These are phyloP conservation scores for Caenorhabditis imperialis DNA, from an alignment of 2,888 invertebrate genomes.

Conservation along the genomic window DNA sequence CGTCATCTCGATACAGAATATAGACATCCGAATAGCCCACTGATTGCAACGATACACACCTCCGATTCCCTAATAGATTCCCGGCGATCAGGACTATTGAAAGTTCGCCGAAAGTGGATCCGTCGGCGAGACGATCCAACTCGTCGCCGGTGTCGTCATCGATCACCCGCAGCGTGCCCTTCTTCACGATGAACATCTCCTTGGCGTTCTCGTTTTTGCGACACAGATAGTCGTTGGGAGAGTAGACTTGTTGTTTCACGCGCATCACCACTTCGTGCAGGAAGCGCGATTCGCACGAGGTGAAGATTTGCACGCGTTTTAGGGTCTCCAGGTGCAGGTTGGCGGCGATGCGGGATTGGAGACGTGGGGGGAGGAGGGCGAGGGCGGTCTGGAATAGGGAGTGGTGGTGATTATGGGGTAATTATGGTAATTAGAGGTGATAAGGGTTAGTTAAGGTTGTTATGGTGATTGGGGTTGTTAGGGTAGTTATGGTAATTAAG, in stretches of 20 bases:
- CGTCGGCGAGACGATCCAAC: slow-evolving; percentile 62
- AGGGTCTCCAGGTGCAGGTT: slow-evolving; percentile 71
- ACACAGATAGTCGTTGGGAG: slow-evolving; percentile 73
- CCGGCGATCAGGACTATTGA: slow-evolving; percentile 62
- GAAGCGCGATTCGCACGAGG: slow-evolving; percentile 66
- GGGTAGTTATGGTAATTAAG: too few relatives aligned
- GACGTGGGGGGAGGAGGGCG: slow-evolving; percentile 68
- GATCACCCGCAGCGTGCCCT: slow-evolving; percentile 63
- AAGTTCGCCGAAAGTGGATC: slow-evolving; percentile 71
- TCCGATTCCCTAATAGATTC: slow-evolving; percentile 46
- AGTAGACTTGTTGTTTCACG: slow-evolving; percentile 71
- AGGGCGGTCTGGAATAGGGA: slow-evolving; percentile 69
- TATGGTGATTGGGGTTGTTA: too few relatives aligned
- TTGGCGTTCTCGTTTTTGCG: slow-evolving; percentile 67
- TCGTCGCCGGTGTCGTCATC: slow-evolving; percentile 53
- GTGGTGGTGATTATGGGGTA: too few relatives aligned
- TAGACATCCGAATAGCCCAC: slow-evolving; percentile 74
- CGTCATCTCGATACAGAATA: slow-evolving; percentile 70
- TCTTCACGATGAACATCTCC: slow-evolving; percentile 75
- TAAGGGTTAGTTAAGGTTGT: too few relatives aligned
- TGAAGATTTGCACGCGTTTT: slow-evolving; percentile 58
- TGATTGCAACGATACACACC: slow-evolving; percentile 29
- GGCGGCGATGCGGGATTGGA: slow-evolving; percentile 70
- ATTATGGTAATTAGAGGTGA: too few relatives aligned
- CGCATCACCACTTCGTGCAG: slow-evolving; percentile 70